Conservation (phyloP, 2,888 invertebrate genomes). For the Myathropa florea region DNA sequence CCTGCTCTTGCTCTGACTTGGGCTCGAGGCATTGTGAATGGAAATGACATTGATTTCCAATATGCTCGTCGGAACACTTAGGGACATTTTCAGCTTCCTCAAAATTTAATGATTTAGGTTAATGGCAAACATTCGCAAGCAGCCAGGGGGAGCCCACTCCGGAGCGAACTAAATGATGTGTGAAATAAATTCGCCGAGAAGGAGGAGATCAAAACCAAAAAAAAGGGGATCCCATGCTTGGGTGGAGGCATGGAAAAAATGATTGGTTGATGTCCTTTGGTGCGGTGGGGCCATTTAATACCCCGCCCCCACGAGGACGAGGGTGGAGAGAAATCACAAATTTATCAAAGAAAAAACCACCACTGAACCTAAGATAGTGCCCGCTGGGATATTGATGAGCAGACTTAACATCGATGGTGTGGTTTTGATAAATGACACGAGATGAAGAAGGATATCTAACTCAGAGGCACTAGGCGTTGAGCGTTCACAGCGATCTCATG, state of each 20-base stretch:
- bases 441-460: neutral
- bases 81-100: neutral
- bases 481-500: constrained; percentile 12
- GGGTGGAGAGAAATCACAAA: neutral
- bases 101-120: constrained; percentile 41
- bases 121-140: constrained; percentile 2
- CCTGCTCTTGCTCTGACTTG: too few species aligned
- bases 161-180: constrained; percentile 42
- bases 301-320: neutral
- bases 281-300: constrained; percentile 35
- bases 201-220: constrained; percentile 15
- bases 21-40: constrained; percentile 3
- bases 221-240: neutral
- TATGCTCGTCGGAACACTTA: constrained; percentile 12
- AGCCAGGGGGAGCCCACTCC: neutral
- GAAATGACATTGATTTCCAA: constrained; percentile 43
- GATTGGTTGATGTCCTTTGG: constrained; percentile 50
- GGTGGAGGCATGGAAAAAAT: constrained; percentile 25
- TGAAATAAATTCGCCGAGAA: constrained; percentile 49
- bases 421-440: constrained; percentile 51
- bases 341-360: constrained; percentile 3
- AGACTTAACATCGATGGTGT: constrained; percentile 32
- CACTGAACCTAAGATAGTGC: neutral
- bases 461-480: neutral
- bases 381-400: constrained; percentile 41